Conservation (phyloP, 1,140 invertebrate species). For the Chrysopa pallens region DNA sequence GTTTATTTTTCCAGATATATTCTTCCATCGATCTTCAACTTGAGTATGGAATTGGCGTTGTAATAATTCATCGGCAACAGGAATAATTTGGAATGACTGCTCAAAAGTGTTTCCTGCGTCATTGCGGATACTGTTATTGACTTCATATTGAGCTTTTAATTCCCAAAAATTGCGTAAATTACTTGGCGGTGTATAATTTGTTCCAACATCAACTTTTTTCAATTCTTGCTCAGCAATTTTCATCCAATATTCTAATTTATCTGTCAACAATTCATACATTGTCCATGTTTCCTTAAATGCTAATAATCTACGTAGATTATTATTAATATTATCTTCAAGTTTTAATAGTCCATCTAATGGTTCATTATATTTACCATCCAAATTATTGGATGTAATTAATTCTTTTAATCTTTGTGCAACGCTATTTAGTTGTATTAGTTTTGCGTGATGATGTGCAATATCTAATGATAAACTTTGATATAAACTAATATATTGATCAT, state of each 20-base stretch:
- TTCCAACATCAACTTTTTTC: conserved; percentile 27
- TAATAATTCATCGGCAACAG: conserved; percentile 60
- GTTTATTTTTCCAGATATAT: conserved; percentile 39
- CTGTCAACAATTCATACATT: conserved; percentile 48
- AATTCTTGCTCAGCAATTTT: conserved; percentile 46
- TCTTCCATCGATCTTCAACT: conserved; percentile 55
- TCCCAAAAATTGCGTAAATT: conserved; percentile 72
- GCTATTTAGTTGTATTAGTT: conserved; percentile 47
- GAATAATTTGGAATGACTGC: conserved; percentile 53
- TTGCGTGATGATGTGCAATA: conserved; percentile 56
- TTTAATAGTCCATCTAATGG: conserved; percentile 46
- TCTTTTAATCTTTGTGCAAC: conserved; percentile 56
- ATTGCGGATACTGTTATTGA: conserved; percentile 58
- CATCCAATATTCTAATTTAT: conserved; percentile 56
- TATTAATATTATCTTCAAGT: conserved; percentile 53
- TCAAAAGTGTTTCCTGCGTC: conserved; percentile 55
- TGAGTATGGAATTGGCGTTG: conserved; percentile 59
- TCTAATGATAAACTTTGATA: conserved; percentile 62
- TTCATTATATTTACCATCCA: conserved; percentile 48
- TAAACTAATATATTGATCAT: conserved; percentile 64
- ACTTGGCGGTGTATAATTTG: conserved; percentile 30
- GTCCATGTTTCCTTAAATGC: conserved; percentile 60
- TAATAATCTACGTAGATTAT: conserved; percentile 43
- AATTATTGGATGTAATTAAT: conserved; percentile 47
- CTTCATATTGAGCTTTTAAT: conserved; percentile 69